Evolutionary conservation across 2,113 vertebrate species (phyloP), one percentile per base, ranked within the genome.

Genomic region (Dipodomys spectabilis): DNA sequence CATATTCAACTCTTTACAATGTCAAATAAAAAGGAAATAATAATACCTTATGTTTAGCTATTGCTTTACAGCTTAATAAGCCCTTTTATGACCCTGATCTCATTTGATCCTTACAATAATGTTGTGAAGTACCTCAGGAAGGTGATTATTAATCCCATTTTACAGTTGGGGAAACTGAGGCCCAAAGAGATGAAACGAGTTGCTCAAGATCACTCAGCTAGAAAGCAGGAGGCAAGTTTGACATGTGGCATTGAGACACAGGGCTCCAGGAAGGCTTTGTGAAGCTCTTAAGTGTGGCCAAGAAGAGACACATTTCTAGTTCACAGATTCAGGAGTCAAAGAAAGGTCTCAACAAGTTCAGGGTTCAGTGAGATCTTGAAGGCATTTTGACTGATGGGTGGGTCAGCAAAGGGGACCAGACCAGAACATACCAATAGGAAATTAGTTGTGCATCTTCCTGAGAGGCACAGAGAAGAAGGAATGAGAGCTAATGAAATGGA

Each of bases 11-110:
- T 87, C 73, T 94, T 95, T 90, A 93, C 73, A 90, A 88, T 82
- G 79, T 69, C 84, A 93, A 92, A 96, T 95, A 95, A 97, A 97
- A 96, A 87, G 69, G 79, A 64, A 95, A 91, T 96, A 97, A 94
- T 96, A 93, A 94, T 74, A 95, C 88, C 87, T 72, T 96, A 2
- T 88, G 67, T 90, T 39, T 92, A 32, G 64, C 53, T 92, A 86
- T 64, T 82, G 80, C 83, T 93, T 95, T 95, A 90, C 6, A 90
- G 82, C 90, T 93, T 69, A 91, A 93, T 86, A 57, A 94, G 93
- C 60, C 65, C 84, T 93, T 95, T 94, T 93, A 93, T 25, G 82
- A 28, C n/a, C 19, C 9, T 13, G 25, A 90, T 93, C 74, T 85
- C 69, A 95, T 94, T 95, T 96, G 94, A 94, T 96, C 90, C 67